These are phyloP conservation scores for Bufotes viridis DNA, from an alignment of 2,797 vertebrate genomes.

Conservation along the genomic window DNA sequence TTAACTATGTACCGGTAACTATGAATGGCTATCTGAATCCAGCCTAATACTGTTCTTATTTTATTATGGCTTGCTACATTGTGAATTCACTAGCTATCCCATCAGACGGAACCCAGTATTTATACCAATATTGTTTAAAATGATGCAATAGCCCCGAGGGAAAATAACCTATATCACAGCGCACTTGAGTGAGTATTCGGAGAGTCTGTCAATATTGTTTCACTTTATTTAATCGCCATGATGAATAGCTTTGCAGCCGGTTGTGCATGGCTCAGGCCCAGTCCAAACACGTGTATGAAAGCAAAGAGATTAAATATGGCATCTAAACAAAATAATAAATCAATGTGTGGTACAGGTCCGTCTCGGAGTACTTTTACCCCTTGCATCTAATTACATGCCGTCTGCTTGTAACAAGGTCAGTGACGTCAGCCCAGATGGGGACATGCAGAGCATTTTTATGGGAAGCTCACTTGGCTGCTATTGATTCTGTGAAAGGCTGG, in stretches of 20 bases:
- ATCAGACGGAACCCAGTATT: background rate
- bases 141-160: too few relatives aligned
- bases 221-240: background rate
- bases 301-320: background rate
- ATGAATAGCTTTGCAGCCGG: background rate
- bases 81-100: background rate
- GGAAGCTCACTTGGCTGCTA: background rate
- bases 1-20: too few relatives aligned
- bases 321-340: background rate
- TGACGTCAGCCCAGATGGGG: constrained; percentile 2
- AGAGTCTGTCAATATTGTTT: too few relatives aligned
- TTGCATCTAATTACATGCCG: background rate
- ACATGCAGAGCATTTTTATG: constrained; percentile 13
- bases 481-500: background rate
- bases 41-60: background rate
- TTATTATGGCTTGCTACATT: background rate
- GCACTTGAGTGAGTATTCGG: too few relatives aligned
- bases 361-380: background rate
- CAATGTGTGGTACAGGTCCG: background rate
- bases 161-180: too few relatives aligned
- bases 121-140: background rate
- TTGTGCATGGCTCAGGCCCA: background rate
- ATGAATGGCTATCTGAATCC: too few relatives aligned
- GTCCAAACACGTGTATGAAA: background rate
- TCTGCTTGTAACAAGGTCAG: background rate